phyloP scores from a whole-genome alignment of 2,888 invertebrate species.

The Metalampra italica region DNA sequence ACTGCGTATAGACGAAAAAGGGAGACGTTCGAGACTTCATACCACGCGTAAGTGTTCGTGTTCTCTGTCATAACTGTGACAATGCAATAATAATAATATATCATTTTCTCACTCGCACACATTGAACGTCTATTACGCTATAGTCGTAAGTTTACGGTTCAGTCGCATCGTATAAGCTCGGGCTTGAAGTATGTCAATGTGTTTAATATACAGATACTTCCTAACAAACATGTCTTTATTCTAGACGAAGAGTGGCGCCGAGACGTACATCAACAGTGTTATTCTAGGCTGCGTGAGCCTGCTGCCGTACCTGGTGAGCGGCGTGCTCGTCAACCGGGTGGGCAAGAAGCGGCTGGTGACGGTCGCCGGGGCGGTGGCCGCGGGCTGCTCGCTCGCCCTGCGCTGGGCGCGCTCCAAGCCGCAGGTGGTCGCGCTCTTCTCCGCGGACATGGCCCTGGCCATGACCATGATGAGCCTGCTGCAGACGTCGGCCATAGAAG shows the following conservation, averaged over 20 bases:
- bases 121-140: too few relatives aligned
- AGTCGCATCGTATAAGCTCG: too few relatives aligned
- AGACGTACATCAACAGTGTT: constrained; percentile 58
- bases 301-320: constrained; percentile 41
- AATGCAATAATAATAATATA: too few relatives aligned
- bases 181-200: too few relatives aligned
- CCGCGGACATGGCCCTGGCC: constrained; percentile 31
- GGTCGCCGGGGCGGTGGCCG: constrained; percentile 25
- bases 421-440: constrained; percentile 42
- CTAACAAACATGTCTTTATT: constrained; percentile 15
- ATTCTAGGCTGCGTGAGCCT: constrained; percentile 45
- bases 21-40: too few relatives aligned
- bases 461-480: constrained; percentile 43
- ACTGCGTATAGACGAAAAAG: too few relatives aligned
- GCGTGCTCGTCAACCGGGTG: constrained; percentile 45
- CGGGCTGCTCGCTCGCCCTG: constrained; percentile 30
- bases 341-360: constrained; percentile 48
- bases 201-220: too few relatives aligned
- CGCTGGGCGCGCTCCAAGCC: constrained; percentile 41
- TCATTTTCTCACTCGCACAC: too few relatives aligned
- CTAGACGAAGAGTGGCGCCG: constrained; percentile 48
- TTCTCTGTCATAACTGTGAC: too few relatives aligned
- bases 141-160: too few relatives aligned
- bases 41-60: too few relatives aligned
- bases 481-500: constrained; percentile 44